phyloP scores from a whole-genome alignment of 1,140 invertebrate genomes.

The Lordiphosa mommai region DNA sequence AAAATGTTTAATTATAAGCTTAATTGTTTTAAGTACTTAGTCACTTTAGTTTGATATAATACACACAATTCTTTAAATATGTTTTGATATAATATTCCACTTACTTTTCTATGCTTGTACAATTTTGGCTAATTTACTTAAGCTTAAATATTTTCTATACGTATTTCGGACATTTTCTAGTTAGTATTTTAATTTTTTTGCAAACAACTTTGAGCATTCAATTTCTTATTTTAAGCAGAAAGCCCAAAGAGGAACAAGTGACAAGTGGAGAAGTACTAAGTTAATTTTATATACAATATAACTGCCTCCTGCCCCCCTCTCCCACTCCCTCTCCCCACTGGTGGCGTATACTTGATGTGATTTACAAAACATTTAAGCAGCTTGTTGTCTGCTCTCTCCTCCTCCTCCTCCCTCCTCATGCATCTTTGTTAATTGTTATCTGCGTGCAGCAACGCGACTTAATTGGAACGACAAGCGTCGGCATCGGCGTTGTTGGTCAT shows the following conservation, averaged over 20 bases:
- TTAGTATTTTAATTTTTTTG: conserved; percentile 7
- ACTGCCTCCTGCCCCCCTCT: too few relatives aligned
- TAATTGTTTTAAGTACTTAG: too few relatives aligned
- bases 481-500: conserved; percentile 13
- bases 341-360: conserved; percentile 66
- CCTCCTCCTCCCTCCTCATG: conserved; percentile 26
- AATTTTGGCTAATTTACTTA: conserved; percentile 53
- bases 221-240: conserved; percentile 37
- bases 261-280: conserved; percentile 20
- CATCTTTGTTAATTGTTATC: conserved; percentile 70
- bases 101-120: conserved; percentile 19
- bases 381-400: conserved; percentile 14
- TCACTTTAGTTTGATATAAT: neutral
- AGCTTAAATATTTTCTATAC: conserved; percentile 19
- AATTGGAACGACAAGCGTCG: conserved; percentile 57
- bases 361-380: conserved; percentile 48
- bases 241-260: conserved; percentile 61
- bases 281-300: conserved; percentile 38
- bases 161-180: neutral
- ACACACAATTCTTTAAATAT: neutral
- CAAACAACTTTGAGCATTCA: conserved; percentile 56
- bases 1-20: too few relatives aligned
- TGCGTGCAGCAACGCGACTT: conserved; percentile 33
- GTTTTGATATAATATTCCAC: conserved; percentile 3
- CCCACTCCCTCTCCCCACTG: too few relatives aligned